phyloP scores from a whole-genome alignment of 1,140 invertebrate species.

The Diuraphis noxia region DNA sequence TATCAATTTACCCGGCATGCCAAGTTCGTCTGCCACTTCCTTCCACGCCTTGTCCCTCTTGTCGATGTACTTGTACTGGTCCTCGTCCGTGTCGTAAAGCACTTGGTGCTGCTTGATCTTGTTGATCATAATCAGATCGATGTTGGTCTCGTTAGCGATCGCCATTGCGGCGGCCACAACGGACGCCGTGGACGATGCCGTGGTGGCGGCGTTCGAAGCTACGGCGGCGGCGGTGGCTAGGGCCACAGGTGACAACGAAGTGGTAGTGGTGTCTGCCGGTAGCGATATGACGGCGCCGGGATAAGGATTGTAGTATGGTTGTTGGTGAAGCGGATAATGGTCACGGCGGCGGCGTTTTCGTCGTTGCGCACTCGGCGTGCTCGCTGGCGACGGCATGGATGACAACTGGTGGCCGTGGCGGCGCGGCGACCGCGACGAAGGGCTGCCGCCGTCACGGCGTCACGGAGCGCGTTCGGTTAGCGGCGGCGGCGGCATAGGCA shows the following conservation, averaged over 20 bases:
- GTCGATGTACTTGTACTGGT: constrained; percentile 51
- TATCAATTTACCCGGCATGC: constrained; percentile 41
- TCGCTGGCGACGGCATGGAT: constrained; percentile 51
- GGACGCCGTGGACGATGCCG: constrained; percentile 19
- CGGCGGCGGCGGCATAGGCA: constrained; percentile 28
- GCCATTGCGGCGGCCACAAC: constrained; percentile 37
- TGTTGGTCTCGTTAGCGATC: constrained; percentile 38
- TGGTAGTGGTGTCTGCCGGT: constrained; percentile 34
- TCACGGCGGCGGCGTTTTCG: neutral
- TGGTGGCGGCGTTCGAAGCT: neutral
- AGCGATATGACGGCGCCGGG: neutral
- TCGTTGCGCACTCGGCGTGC: constrained; percentile 35
- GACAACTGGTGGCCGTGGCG: constrained; percentile 40
- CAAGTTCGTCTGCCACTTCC: constrained; percentile 35
- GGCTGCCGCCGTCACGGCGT: constrained; percentile 30
- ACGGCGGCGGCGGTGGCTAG: neutral
- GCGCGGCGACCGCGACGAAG: constrained; percentile 19
- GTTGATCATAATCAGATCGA: constrained; percentile 46
- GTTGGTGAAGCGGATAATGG: neutral
- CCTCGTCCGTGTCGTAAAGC: constrained; percentile 49
- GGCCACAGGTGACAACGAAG: neutral
- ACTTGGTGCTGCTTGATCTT: constrained; percentile 40
- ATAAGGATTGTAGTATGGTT: neutral
- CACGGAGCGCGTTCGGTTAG: constrained; percentile 47
- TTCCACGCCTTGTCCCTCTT: constrained; percentile 50